A percentile compares a stretch with the other conserved stretches of the same genome.
phyloP scores from a whole-genome alignment of 1,140 invertebrate genomes.

The Caenorhabditis tropicalis region DNA sequence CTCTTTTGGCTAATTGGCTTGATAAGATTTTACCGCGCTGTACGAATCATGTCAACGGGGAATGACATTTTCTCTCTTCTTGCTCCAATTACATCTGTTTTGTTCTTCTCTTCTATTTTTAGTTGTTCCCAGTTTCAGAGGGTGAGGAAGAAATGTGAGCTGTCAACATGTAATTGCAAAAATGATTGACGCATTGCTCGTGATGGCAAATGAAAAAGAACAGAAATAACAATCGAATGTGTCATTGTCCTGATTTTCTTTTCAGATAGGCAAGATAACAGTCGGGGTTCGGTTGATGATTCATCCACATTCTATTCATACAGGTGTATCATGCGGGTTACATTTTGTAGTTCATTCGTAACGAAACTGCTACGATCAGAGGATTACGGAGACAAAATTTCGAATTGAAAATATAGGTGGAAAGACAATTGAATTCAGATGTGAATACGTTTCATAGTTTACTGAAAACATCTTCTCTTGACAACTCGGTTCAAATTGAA shows the following conservation, averaged over 20 bases:
- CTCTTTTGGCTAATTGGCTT: constrained; percentile 31
- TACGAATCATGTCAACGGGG: constrained; percentile 31
- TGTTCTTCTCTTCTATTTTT: neutral
- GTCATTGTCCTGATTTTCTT: neutral
- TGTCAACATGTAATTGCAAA: neutral
- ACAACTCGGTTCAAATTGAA: too few relatives aligned
- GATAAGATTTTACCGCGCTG: constrained; percentile 7
- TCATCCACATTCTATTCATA: too few relatives aligned
- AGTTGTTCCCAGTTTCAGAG: neutral
- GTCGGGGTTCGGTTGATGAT: too few relatives aligned
- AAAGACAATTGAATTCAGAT: too few relatives aligned
- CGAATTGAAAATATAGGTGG: too few relatives aligned
- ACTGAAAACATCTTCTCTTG: too few relatives aligned
- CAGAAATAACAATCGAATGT: constrained; percentile 15
- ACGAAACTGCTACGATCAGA: too few relatives aligned
- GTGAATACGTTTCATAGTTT: too few relatives aligned
- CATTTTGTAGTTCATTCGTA: too few relatives aligned
- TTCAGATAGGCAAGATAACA: neutral
- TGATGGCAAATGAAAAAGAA: neutral
- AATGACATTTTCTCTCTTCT: neutral
- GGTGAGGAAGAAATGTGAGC: neutral
- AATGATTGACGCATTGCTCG: constrained; percentile 9
- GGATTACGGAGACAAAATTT: too few relatives aligned
- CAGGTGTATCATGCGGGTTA: too few relatives aligned
- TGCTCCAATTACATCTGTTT: constrained; percentile 15